Conservation (phyloP, 2,888 invertebrate genomes). For the Drosophila incognita region DNA sequence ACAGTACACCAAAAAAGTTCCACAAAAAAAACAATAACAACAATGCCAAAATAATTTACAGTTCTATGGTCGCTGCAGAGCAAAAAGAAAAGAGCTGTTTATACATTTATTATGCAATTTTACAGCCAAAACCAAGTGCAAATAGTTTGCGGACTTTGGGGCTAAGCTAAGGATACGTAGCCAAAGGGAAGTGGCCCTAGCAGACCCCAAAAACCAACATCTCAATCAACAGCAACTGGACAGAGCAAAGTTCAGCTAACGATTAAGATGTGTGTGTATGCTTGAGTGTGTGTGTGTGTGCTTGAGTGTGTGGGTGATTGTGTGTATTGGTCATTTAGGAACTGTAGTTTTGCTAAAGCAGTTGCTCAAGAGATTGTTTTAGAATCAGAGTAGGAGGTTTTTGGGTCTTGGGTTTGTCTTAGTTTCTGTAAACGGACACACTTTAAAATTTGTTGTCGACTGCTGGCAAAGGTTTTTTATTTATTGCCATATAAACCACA, state of each 20-base stretch:
- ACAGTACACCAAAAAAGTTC: constrained; percentile 14
- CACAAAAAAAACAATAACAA: constrained; percentile 24
- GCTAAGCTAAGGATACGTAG: constrained; percentile 11
- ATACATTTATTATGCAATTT: constrained; percentile 73
- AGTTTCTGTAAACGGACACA: constrained; percentile 56
- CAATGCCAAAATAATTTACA: constrained; percentile 62
- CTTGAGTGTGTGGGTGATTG: constrained; percentile 10
- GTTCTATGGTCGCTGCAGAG: constrained; percentile 23
- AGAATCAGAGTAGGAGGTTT: neutral
- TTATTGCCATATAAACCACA: constrained; percentile 77
- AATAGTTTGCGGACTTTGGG: constrained; percentile 67
- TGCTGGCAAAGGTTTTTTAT: constrained; percentile 70
- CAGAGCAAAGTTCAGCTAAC: constrained; percentile 60
- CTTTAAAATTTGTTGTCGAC: constrained; percentile 69
- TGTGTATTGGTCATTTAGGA: constrained; percentile 60
- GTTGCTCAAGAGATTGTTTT: constrained; percentile 11
- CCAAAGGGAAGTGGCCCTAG: constrained; percentile 3
- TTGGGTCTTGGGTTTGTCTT: constrained; percentile 23
- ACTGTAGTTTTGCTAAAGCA: constrained; percentile 26
- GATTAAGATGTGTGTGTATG: constrained; percentile 46
- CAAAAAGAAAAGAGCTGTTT: constrained; percentile 35
- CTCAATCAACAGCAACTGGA: constrained; percentile 66
- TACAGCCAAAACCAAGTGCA: constrained; percentile 73
- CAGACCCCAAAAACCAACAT: constrained; percentile 60
- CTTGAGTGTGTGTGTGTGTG: constrained; percentile 14